Evolutionary conservation across 2,888 invertebrate species (phyloP).

Genomic region (Rhimphoctona megacephalus): DNA sequence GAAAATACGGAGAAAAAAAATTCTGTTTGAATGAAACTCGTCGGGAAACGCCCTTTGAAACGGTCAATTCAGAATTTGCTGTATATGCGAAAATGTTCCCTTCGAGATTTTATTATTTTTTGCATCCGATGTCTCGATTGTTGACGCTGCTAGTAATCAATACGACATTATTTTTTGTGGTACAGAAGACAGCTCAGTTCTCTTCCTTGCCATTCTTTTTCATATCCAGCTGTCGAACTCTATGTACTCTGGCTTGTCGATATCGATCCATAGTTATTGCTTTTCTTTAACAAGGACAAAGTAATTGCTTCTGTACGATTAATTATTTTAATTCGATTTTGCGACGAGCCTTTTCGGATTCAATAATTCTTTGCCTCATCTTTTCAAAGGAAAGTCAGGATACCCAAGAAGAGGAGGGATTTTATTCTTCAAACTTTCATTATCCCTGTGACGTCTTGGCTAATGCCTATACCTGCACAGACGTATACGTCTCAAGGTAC

Average conservation of each 20-base stretch:
- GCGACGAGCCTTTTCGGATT: not conserved
- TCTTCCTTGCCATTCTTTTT: not conserved
- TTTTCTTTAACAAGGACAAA: not conserved
- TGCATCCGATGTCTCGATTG: not conserved
- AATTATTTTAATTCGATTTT: not conserved
- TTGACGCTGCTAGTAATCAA: not conserved
- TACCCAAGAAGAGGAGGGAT: not conserved
- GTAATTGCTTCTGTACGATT: not conserved
- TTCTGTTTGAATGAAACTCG: not conserved
- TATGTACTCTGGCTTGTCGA: not conserved
- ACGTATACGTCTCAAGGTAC: not conserved
- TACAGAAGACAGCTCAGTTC: not conserved
- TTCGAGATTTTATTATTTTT: not conserved
- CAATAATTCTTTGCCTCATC: not conserved
- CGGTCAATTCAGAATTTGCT: not conserved
- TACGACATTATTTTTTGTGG: not conserved
- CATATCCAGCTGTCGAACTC: not conserved
- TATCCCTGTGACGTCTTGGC: conserved; percentile 9
- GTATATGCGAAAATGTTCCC: not conserved
- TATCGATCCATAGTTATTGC: not conserved
- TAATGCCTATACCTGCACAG: conserved; percentile 20
- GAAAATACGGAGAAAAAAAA: not conserved
- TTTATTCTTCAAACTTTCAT: not conserved
- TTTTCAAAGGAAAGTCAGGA: not conserved
- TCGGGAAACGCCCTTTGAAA: not conserved